Base-by-base conservation (phyloP, 2,888 invertebrate genomes). In the Cantharis lateralis region DNA sequence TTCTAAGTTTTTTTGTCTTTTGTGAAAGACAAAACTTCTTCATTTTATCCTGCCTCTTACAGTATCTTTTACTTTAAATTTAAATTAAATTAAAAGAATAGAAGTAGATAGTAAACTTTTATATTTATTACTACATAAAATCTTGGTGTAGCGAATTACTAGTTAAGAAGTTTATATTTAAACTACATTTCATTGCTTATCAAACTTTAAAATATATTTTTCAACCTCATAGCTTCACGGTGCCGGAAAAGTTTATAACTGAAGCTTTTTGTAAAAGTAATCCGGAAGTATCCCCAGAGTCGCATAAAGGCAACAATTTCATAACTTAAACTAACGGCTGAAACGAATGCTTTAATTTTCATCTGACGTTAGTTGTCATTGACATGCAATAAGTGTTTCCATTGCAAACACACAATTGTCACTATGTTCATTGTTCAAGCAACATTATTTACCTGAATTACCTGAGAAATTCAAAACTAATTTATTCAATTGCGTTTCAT, bases 311-410 rank as follows among this genome's bases (percentile, higher is more conserved):
- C 70, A 26, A 74, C 74, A 74, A 74, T 74, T 74, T 74, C 70
- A 70, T 70, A 69, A 68, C 74, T 74, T 62, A 70, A 71, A 71
- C 74, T 74, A 74, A 74, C 74, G 74, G 64, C 74, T 70, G 70
- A 74, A 70, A 74, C 70, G 74, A 71, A 74, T 74, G 70, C 70
- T 74, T 74, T 70, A 74, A 74, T 74, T 74, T 64, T 70, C 64
- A 74, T 71, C 70, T 74, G 70, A 70, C 70, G 74, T 64, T 70
- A 70, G 70, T 64, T 70, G 70, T 74, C 74, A 63, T 70, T 74
- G 74, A 70, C 70, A 32, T 68, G 64, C 64, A 66, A 74, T 74
- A 74, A 74, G 64, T 63, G 74, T 64, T 64, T 16, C 68, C 72
- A 26, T 68, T 72, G 72, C 66, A 32, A 32, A 28, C 28, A 28